Base-by-base conservation (phyloP, 2,888 invertebrate genomes). In the Spilosoma lubricipeda region DNA sequence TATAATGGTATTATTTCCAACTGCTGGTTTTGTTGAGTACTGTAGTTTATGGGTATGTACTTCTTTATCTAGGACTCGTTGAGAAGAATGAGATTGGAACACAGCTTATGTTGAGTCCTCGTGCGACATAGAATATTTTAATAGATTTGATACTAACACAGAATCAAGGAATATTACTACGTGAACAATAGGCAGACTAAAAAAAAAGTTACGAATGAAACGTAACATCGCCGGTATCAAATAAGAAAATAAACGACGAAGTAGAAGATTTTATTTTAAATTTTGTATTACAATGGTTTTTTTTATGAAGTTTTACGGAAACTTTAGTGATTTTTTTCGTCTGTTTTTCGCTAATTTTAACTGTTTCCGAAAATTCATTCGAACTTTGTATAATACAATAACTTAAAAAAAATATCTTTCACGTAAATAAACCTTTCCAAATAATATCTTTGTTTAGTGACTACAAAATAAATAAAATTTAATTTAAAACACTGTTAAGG, bases 1-100 rank as follows among this genome's bases (percentile, higher is more conserved):
- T 82, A 84, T 77, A 77, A 82, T 80, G 76, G 78, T 82, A 84
- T 85, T 85, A 80, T 84, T 82, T 83, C 65, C 75, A 76, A 77
- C 64, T 85, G 78, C 81, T 73, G 77, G 76, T 80, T 83, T 83
- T 71, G 74, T 69, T 76, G 76, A 73, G 75, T 73, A 77, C 71
- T 74, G n/a, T 45, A 42, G 48, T 30, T 45, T 42, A 11, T 64
- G 33, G 33, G 1, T 56, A 23, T 56, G 11, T 13, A 65, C 9
- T 65, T 65, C 15, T 71, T 30, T 18, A 30, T 63, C 27, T 15
- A 30, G 8, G 5, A 8, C 7, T 63, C 27, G 5, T 7, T 30
- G 18, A 30, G 59, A 63, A 7, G 27, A 63, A 27, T 59, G 27
- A 27, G 9, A 2, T 30, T 63, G 3, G 15, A 11, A 59, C 5